These are phyloP conservation scores for Amphiprion ocellaris DNA, from an alignment of 2,113 vertebrate species.

Conservation along the genomic window DNA sequence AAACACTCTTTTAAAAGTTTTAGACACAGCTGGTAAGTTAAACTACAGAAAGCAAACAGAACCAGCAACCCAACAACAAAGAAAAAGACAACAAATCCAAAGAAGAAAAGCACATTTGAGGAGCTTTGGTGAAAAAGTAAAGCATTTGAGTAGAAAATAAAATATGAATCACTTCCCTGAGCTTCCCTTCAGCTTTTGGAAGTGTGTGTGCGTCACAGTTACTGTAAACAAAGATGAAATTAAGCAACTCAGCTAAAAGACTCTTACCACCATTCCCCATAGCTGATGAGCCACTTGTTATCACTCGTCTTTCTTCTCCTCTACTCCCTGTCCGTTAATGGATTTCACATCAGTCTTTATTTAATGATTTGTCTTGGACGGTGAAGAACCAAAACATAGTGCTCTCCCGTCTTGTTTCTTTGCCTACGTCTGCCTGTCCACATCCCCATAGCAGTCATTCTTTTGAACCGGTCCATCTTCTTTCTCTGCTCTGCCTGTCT, in stretches of 20 bases:
- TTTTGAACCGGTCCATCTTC: constrained; percentile 70
- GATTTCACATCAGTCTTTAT: neutral
- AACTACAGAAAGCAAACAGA: neutral
- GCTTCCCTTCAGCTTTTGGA: neutral
- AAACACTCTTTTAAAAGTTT: neutral
- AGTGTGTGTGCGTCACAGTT: neutral
- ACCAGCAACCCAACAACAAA: neutral
- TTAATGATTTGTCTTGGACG: constrained; percentile 1
- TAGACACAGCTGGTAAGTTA: neutral
- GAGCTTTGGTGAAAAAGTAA: neutral
- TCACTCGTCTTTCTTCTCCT: constrained; percentile 18
- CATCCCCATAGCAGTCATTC: constrained; percentile 74
- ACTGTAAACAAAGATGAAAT: neutral
- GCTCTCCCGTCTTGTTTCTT: constrained; percentile 7
- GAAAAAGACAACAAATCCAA: neutral
- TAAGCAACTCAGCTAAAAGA: constrained; percentile 11
- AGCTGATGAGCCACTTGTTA: constrained; percentile 4
- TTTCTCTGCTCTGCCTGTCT: constrained; percentile 27
- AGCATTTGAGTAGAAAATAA: neutral
- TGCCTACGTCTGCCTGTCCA: constrained; percentile 31
- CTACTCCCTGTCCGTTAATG: neutral
- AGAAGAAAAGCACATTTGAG: neutral
- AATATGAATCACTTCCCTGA: neutral
- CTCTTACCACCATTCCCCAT: constrained; percentile 79
- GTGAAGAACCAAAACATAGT: constrained; percentile 7